Conservation (phyloP, 2,888 invertebrate species). For the Conistra vaccinii region DNA sequence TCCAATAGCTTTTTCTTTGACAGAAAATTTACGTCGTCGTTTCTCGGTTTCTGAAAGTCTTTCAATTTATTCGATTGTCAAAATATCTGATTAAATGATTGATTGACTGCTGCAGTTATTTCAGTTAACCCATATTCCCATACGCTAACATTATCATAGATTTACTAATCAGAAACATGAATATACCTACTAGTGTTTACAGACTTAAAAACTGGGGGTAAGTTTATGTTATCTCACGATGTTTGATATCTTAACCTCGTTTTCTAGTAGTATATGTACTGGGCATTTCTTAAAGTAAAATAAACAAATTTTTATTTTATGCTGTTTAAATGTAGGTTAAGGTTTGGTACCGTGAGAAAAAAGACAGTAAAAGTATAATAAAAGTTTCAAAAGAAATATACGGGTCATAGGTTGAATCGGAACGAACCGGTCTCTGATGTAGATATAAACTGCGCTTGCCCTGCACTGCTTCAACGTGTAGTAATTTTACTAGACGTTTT, state of each 20-base stretch:
- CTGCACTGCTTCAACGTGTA: constrained; percentile 17
- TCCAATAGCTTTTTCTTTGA: not conserved
- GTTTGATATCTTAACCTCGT: not conserved
- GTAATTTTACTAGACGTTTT: not conserved
- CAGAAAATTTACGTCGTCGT: no score
- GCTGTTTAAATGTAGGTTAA: constrained; percentile 62
- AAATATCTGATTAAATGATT: not conserved
- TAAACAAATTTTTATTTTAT: constrained; percentile 1
- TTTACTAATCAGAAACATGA: not conserved
- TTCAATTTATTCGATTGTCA: not conserved
- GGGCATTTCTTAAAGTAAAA: constrained; percentile 9
- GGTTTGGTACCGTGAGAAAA: constrained; percentile 63
- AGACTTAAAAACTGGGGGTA: not conserved
- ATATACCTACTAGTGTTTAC: not conserved
- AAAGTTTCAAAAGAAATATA: constrained; percentile 58
- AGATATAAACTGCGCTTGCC: constrained; percentile 45
- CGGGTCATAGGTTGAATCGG: constrained; percentile 68
- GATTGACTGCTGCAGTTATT: constrained; percentile 8
- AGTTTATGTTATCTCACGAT: not conserved
- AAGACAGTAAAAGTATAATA: constrained; percentile 57
- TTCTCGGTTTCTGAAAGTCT: not conserved
- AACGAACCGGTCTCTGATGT: constrained; percentile 59
- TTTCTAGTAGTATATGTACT: not conserved
- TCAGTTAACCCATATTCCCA: not conserved
- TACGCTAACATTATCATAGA: not conserved